Evolutionary conservation across 2,888 invertebrate genomes (phyloP).

Genomic region (Euplagia quadripunctaria): DNA sequence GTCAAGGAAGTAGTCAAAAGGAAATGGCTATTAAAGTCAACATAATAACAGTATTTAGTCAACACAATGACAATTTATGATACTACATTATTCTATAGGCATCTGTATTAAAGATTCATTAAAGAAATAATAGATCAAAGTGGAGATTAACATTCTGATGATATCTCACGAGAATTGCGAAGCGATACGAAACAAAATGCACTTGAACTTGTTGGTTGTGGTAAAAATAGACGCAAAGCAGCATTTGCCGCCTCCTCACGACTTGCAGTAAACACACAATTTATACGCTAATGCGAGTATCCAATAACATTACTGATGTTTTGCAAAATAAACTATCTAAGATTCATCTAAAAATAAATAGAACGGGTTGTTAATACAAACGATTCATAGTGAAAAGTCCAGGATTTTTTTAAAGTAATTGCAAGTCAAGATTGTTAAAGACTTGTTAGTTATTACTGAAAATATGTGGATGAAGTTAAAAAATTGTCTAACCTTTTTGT

Average conservation of each 20-base stretch:
- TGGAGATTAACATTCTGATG: background rate
- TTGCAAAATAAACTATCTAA: conserved; percentile 41
- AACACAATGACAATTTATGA: background rate
- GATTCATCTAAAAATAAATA: conserved; percentile 44
- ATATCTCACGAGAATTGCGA: conserved; percentile 22
- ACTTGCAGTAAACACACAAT: conserved; percentile 47
- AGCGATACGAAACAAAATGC: conserved; percentile 63
- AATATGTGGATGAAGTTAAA: background rate
- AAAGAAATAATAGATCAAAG: conserved; percentile 3
- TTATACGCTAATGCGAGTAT: conserved; percentile 40
- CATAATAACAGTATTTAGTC: conserved; percentile 13
- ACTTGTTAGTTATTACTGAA: conserved; percentile 1
- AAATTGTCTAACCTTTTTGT: conserved; percentile 96
- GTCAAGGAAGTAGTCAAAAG: conserved; percentile 46
- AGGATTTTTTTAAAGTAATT: conserved; percentile 21
- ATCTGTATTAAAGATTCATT: conserved; percentile 2
- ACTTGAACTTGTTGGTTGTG: conserved; percentile 75
- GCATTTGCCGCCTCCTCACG: conserved; percentile 43
- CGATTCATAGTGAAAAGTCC: conserved; percentile 12
- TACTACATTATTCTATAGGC: background rate
- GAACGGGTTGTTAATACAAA: conserved; percentile 37
- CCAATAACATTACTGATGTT: conserved; percentile 43
- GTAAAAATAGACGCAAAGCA: conserved; percentile 71
- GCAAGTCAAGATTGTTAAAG: conserved; percentile 15
- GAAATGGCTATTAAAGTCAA: conserved; percentile 32